These are phyloP conservation scores for Cyaniris semiargus DNA, from an alignment of 2,888 invertebrate species.

Conservation along the genomic window DNA sequence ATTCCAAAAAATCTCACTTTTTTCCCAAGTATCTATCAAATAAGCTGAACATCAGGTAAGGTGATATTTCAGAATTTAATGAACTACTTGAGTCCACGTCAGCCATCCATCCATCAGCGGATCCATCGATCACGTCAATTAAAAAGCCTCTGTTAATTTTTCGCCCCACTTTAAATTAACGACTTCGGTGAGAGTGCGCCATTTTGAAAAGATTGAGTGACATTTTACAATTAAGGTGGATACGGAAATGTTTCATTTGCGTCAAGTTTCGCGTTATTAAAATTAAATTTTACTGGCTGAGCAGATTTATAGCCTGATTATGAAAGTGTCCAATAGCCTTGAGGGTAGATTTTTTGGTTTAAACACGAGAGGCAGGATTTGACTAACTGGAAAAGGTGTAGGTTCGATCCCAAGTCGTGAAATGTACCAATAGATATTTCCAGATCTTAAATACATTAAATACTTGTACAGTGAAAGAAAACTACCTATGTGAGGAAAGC, in stretches of 20 bases:
- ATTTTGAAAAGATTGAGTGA: conserved; percentile 12
- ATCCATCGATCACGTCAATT: conserved; percentile 26
- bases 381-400: no score
- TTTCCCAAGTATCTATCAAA: background rate
- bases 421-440: no score
- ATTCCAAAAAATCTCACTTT: no score
- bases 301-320: no score
- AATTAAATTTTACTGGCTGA: background rate
- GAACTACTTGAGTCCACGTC: conserved; percentile 5
- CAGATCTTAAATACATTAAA: no score
- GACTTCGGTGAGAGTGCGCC: conserved; percentile 9
- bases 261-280: background rate
- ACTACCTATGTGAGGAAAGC: no score
- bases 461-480: no score
- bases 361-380: no score
- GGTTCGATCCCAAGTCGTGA: no score
- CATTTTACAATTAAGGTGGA: conserved; percentile 12
- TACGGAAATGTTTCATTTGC: background rate
- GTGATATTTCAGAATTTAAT: conserved; percentile 17
- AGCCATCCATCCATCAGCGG: conserved; percentile 24
- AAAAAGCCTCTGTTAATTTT: conserved; percentile 27
- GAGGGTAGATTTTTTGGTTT: no score
- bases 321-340: no score
- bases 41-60: background rate
- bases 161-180: conserved; percentile 23